Evolutionary conservation across 2,113 vertebrate genomes (phyloP).

Genomic region (Oenanthe oenanthe): DNA sequence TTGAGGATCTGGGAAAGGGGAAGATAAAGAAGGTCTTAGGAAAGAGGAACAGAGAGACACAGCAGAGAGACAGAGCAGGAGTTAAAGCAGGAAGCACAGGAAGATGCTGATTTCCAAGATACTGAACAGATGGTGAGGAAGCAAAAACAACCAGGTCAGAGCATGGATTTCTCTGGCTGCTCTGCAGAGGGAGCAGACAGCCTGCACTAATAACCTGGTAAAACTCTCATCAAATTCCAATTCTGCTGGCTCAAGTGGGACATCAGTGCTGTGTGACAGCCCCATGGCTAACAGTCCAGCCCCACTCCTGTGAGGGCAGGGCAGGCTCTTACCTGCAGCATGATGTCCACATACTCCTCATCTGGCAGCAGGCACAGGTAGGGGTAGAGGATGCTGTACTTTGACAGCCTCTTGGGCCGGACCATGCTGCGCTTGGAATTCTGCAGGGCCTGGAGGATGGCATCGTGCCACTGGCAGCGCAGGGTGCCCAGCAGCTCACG

Average conservation of each 20-base stretch:
- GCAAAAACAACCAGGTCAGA: background rate
- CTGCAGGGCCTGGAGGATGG: slow-evolving; percentile 75
- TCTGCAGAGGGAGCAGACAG: background rate
- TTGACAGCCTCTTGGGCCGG: background rate
- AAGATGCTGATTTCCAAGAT: background rate
- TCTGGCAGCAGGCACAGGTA: slow-evolving; percentile 87
- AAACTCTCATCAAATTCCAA: background rate
- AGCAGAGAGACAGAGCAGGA: background rate
- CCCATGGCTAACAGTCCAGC: accelerated
- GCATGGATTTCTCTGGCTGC: background rate
- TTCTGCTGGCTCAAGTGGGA: background rate
- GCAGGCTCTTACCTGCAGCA: slow-evolving; percentile 81
- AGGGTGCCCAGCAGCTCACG: slow-evolving; percentile 77
- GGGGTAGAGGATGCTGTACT: slow-evolving; percentile 78
- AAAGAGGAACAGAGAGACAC: background rate
- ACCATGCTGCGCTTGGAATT: slow-evolving; percentile 75
- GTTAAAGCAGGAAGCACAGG: background rate
- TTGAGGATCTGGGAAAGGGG: slow-evolving; percentile 75
- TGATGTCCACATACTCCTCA: slow-evolving; percentile 83
- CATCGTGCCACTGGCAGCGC: slow-evolving; percentile 74
- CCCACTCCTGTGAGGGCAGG: background rate
- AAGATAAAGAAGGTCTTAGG: background rate
- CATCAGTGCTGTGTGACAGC: background rate
- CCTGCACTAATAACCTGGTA: background rate
- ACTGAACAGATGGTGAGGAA: background rate